Percentiles rank a stretch among this genome's conserved stretches.
These are phyloP conservation scores for Rhyacichthys aspro DNA, from an alignment of 2,797 vertebrate genomes.

Conservation along the genomic window DNA sequence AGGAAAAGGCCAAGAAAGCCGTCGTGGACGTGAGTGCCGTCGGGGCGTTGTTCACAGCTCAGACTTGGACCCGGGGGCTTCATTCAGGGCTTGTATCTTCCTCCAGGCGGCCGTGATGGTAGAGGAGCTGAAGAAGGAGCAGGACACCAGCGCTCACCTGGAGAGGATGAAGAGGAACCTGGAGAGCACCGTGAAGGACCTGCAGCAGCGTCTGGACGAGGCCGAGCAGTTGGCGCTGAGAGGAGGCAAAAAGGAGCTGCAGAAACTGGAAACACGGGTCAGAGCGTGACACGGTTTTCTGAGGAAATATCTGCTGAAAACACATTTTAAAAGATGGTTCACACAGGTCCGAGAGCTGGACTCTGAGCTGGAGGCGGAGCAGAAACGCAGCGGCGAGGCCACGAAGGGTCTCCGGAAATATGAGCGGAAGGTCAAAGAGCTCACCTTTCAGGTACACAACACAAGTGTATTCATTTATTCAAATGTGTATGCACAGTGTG, in stretches of 20 bases:
- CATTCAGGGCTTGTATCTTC: background rate
- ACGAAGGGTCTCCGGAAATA: slow-evolving; percentile 85
- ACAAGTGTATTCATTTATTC: too few species aligned
- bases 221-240: slow-evolving; percentile 85
- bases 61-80: too few species aligned
- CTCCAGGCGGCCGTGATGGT: slow-evolving; percentile 85
- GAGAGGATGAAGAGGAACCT: slow-evolving; percentile 88
- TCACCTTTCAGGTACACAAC: slow-evolving; percentile 82
- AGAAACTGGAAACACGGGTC: slow-evolving; percentile 84
- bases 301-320: background rate
- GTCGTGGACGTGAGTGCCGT: slow-evolving; percentile 78
- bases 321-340: too few species aligned
- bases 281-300: background rate
- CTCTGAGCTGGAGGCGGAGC: slow-evolving; percentile 81
- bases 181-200: slow-evolving; percentile 82
- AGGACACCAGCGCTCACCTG: slow-evolving; percentile 87
- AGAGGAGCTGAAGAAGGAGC: slow-evolving; percentile 88
- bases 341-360: slow-evolving; percentile 84
- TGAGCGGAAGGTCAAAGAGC: slow-evolving; percentile 85
- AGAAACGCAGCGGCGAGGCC: slow-evolving; percentile 80
- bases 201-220: slow-evolving; percentile 81
- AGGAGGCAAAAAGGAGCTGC: slow-evolving; percentile 87
- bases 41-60: too few species aligned
- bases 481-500: too few species aligned
- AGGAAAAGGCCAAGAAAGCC: slow-evolving; percentile 88